Evolutionary conservation across 1,140 invertebrate species (phyloP), one percentile per base, ranked within the genome.

Genomic region (Thereuonema tuberculata): DNA sequence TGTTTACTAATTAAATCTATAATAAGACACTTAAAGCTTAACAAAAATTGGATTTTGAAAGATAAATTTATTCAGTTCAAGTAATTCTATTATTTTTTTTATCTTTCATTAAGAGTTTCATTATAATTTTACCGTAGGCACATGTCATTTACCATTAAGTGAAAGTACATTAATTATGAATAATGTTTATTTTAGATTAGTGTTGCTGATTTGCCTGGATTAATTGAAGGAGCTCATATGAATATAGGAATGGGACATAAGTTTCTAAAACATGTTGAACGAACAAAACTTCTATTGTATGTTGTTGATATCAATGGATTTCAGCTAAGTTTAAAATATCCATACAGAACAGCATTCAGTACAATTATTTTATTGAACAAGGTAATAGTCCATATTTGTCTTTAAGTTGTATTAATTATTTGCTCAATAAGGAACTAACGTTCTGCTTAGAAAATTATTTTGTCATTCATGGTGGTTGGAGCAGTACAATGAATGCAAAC

Each of bases 291-390:
- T 26, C 72, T 97, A 17, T 68, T 95, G 1, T 84, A 96, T 65
- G 82, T 98, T 58, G 85, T 94, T 28, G 91, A 95, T 71, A 81
- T 96, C 49, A 80, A 89, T 71, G 93, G 93, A 2, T 94, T 94
- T 73, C 81, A 81, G 66, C 72, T 94, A 17, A 84, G 83, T 65
- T 76, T 77, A 0, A 76, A 80, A 59, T 78, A 86, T 71, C 71
- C 74, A 2, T 66, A 75, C 55, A 79, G 92, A 61, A 81, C 77
- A 62, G 91, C 89, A 64, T 76, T 97, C 63, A 87, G 96, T 73
- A 97, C 89, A 54, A 76, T 97, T 20, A 69, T 94, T 50, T 73
- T 94, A 0, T 75, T 98, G 0, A 96, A 93, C 68, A 93, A 89
- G 74, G 82, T 83, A 68, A n/a, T 9, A 12, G 37, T 9, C 9